phyloP scores from a whole-genome alignment of 2,888 invertebrate genomes.

The Pammene aurita region DNA sequence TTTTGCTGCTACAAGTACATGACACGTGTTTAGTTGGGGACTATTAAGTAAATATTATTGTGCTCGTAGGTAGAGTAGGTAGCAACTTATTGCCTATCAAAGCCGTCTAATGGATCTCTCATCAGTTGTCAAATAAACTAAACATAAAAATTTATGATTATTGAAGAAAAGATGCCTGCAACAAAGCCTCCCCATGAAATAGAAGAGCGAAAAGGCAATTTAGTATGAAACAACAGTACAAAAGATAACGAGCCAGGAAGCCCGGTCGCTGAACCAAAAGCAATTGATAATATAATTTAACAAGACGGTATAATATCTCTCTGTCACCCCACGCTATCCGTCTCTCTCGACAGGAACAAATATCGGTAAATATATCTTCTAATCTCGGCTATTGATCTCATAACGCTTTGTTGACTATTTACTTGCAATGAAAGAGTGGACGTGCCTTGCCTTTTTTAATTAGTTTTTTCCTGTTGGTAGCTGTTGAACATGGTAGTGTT shows the following conservation, averaged over 20 bases:
- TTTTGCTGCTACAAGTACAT: too few species aligned
- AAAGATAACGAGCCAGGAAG: constrained; percentile 62
- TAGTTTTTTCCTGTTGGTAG: not conserved
- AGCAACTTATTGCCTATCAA: not conserved
- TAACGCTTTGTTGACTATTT: constrained; percentile 46
- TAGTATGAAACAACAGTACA: constrained; percentile 53
- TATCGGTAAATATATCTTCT: constrained; percentile 67
- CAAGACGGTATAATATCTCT: constrained; percentile 74
- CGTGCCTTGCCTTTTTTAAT: constrained; percentile 11
- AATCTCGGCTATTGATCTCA: constrained; percentile 59
- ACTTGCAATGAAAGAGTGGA: constrained; percentile 29
- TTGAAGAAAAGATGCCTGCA: constrained; percentile 11
- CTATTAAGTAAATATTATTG: not conserved
- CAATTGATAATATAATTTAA: constrained; percentile 77
- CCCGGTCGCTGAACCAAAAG: constrained; percentile 62
- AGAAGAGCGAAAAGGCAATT: constrained; percentile 44
- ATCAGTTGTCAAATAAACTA: not conserved
- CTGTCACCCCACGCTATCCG: constrained; percentile 67
- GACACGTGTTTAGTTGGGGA: too few species aligned
- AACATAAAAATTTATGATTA: constrained; percentile 1
- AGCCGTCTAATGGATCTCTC: not conserved
- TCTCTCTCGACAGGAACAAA: constrained; percentile 70
- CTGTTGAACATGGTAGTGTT: not conserved
- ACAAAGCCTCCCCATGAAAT: constrained; percentile 20
- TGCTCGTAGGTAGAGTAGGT: not conserved